Base-by-base conservation (phyloP, 1,140 invertebrate species). In the Drosophila sp. region DNA sequence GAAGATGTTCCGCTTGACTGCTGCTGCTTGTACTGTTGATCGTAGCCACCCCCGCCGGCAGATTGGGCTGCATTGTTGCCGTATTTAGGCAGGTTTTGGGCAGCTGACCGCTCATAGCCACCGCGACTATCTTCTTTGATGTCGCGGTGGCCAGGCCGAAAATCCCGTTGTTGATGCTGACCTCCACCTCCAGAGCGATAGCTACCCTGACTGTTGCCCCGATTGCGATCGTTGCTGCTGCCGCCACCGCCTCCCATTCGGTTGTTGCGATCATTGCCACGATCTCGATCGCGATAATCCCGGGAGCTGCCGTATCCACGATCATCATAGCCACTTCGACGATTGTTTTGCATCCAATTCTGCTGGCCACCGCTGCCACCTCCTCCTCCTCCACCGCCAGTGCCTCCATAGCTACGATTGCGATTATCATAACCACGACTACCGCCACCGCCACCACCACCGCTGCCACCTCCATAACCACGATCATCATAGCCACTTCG, bases 141-240 rank as follows among this genome's bases (percentile, higher is more conserved):
- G 91, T 92, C 91, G 91, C 91, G 91, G 91, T 92, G 91, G 91
- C 91, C 91, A 90, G 79, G 84, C 91, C 91, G 91, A 92, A 92
- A 92, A 92, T 92, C 91, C 91, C 91, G 91, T 78, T 92, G 86
- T 72, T 91, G 90, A 64, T 50, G 44, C 44, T 87, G 72, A 78
- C 70, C 75, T 23, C 90, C 89, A 17, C 85, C 83, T 11, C 90
- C 86, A 65, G 87, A 83, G 57, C 89, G 76, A 79, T 92, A 89
- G 76, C 78, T 82, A 41, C 84, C 74, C 50, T 89, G 72, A 73
- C 80, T 82, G 50, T 70, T 83, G 47, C 90, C 79, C 38, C 86
- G 71, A 60, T 90, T 80, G 25, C 84, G 84, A 55, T 91, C 75
- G 29, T 87, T 86, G 55, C 69, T 86, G 62, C 76, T 27, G 7